These are phyloP conservation scores for Laothoe populi DNA, from an alignment of 2,888 invertebrate species.

Conservation along the genomic window DNA sequence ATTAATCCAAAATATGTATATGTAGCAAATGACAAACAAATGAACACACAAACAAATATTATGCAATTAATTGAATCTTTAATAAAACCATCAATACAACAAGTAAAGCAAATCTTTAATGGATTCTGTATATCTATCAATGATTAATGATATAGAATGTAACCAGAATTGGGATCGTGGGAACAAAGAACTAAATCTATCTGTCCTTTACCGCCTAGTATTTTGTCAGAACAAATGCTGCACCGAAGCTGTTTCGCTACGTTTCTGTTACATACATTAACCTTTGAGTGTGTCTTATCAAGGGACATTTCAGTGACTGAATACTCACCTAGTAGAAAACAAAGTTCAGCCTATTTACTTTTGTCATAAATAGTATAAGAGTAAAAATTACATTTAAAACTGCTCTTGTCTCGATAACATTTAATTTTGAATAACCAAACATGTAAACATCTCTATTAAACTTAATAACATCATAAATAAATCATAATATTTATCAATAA, in stretches of 20 bases:
- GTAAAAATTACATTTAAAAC: too few species aligned
- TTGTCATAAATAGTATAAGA: too few species aligned
- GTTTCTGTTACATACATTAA: constrained; percentile 18
- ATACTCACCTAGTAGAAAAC: not conserved
- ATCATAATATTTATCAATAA: too few species aligned
- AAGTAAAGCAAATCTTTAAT: constrained; percentile 3
- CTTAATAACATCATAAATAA: too few species aligned
- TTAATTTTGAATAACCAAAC: too few species aligned
- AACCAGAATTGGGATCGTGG: constrained; percentile 19
- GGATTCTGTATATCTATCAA: constrained; percentile 21
- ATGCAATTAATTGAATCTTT: not conserved
- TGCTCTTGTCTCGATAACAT: too few species aligned
- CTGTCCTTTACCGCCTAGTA: constrained; percentile 4
- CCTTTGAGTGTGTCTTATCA: not conserved
- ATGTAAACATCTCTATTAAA: too few species aligned
- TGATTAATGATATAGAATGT: constrained; percentile 15
- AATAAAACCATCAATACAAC: not conserved
- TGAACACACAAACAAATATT: not conserved
- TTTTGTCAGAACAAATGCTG: not conserved
- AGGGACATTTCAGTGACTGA: not conserved
- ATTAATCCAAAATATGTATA: too few species aligned
- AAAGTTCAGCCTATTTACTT: not conserved
- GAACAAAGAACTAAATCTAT: constrained; percentile 14
- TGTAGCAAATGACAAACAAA: too few species aligned
- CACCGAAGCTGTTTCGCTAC: not conserved